Evolutionary conservation across 2,113 vertebrate genomes (phyloP), one percentile per base, ranked within the genome.

Genomic region (Odontophorus gujanensis): DNA sequence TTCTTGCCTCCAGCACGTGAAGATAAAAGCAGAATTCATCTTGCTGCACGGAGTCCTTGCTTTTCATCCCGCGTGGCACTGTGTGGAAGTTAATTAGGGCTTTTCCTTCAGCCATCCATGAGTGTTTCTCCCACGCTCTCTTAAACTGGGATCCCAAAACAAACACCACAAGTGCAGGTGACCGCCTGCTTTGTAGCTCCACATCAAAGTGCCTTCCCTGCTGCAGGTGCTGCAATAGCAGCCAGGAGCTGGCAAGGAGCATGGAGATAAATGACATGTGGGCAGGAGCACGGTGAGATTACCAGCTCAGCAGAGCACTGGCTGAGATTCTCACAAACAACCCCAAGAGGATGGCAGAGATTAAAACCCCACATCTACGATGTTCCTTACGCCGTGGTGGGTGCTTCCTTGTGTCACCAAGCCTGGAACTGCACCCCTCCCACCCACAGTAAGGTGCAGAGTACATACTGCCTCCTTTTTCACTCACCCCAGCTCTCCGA

Each of bases 21-120:
- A 93, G 78, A 73, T 53, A 92, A 95, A 89, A 92, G 71, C 45
- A 87, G 32, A 65, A 81, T 59, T 91, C 89, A 94, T 81, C 78
- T 92, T 66, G 28, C 19, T 50, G 43, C 24, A 10, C 0, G 6
- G 53, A 85, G 74, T 76, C 58, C 45, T 93, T 12, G 48, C 48
- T 93, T 95, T 81, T 92, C 62, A 75, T 93, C 71, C 57, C 5
- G 18, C 5, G 32, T 84, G n/a, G 40, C 6, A 4, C 55, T 28
- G 45, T 43, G 38, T 8, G 62, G 66, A 62, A 75, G 85, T 92
- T 81, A 81, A 76, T 50, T 45, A 61, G 55, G 45, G 62, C 40
- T 93, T 87, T 80, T 93, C 89, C 81, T 76, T 62, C 18, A 75
- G 88, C 83, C 36, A 43, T 53, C 74, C 16, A 40, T 40, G 40